Percentiles rank a stretch among this genome's conserved stretches.
Evolutionary conservation across 2,113 vertebrate species (phyloP).

Genomic region (Sceloporus tristichus): DNA sequence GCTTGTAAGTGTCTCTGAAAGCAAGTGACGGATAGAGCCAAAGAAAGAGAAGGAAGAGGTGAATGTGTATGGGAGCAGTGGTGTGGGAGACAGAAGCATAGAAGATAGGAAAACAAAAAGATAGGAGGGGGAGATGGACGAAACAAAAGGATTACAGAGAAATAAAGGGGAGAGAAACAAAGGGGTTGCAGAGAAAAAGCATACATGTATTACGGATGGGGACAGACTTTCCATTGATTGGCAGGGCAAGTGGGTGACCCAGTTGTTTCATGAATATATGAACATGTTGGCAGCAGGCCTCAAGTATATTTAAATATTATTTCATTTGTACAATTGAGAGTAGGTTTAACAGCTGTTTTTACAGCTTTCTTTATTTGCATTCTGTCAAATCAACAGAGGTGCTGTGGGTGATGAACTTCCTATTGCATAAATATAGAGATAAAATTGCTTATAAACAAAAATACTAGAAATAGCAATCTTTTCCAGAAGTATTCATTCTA

Average conservation of each 20-base stretch:
- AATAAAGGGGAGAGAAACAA: background rate
- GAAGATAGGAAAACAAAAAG: background rate
- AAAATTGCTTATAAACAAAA: background rate
- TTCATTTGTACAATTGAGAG: background rate
- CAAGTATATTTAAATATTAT: background rate
- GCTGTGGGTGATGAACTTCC: background rate
- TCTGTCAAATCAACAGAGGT: background rate
- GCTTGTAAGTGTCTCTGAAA: background rate
- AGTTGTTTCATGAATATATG: background rate
- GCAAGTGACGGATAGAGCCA: background rate
- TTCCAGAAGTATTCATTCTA: slow-evolving; percentile 35
- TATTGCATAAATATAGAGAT: background rate
- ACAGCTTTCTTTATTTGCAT: background rate
- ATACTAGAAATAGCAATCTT: background rate
- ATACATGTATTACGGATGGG: too few species aligned
- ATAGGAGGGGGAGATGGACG: too few species aligned
- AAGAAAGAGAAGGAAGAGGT: background rate
- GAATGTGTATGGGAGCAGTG: background rate
- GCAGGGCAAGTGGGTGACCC: too few species aligned
- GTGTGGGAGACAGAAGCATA: background rate
- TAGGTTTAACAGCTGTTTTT: background rate
- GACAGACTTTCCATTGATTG: background rate
- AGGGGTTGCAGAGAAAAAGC: background rate
- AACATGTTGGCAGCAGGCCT: background rate
- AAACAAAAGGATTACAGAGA: background rate